Conservation (phyloP, 2,113 vertebrate species). For the Gallinago paraguaiae region DNA sequence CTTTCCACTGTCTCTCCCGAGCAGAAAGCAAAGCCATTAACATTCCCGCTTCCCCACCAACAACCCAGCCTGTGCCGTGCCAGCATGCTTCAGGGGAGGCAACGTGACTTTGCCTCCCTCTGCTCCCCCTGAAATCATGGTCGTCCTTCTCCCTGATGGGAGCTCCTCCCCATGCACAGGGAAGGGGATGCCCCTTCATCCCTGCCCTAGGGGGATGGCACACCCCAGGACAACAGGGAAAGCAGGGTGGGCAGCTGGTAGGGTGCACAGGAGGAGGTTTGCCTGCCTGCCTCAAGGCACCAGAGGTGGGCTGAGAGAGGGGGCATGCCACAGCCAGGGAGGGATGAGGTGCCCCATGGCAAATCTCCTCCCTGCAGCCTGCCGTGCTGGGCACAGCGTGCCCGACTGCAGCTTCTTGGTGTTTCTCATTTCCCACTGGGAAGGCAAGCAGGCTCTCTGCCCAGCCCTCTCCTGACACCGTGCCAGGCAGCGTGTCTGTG, state of each 20-base stretch:
- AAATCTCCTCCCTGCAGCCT: neutral
- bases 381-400: rapidly evolving
- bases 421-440: neutral
- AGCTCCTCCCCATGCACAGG: rapidly evolving
- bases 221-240: neutral
- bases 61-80: neutral
- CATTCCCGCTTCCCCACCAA: neutral
- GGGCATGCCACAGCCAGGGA: rapidly evolving
- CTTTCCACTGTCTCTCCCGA: neutral
- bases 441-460: neutral
- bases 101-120: neutral
- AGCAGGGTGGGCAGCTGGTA: neutral
- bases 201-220: neutral
- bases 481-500: neutral
- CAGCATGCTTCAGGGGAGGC: neutral
- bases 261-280: too few relatives aligned
- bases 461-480: neutral
- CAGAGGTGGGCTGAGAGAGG: neutral
- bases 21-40: neutral
- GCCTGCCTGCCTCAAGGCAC: neutral
- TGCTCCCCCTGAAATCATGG: neutral
- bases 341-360: neutral
- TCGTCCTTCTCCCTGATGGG: neutral
- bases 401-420: neutral
- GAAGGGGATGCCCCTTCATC: neutral